Conservation (phyloP, 2,888 invertebrate species). For the Acrobasis consociella region DNA sequence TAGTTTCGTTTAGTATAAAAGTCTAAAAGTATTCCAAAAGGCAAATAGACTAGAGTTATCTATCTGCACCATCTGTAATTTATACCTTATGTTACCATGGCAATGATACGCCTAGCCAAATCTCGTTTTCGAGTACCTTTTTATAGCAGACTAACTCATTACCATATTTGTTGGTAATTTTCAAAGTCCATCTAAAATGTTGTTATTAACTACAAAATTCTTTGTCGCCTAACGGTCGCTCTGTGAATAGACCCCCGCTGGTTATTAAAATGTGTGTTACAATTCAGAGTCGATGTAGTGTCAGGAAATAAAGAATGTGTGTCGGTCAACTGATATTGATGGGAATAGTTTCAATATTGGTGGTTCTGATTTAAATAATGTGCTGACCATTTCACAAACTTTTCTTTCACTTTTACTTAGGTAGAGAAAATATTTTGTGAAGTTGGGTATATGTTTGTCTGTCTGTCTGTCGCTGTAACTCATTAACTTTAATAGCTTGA, state of each 20-base stretch:
- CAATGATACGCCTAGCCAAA: constrained; percentile 12
- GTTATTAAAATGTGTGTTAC: constrained; percentile 9
- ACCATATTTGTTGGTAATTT: constrained; percentile 15
- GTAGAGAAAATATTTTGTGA: no score
- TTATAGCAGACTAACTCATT: constrained; percentile 10
- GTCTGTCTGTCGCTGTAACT: no score
- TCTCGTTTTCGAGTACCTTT: constrained; percentile 19
- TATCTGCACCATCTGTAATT: not conserved
- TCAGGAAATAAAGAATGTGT: not conserved
- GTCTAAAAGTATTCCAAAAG: not conserved
- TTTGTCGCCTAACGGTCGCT: constrained; percentile 7
- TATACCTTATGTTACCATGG: constrained; percentile 1
- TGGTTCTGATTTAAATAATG: no score
- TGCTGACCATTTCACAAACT: no score
- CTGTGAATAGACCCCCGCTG: constrained; percentile 13
- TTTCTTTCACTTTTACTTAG: no score
- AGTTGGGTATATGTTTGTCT: no score
- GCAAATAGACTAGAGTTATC: not conserved
- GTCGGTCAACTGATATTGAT: not conserved
- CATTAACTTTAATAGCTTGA: no score
- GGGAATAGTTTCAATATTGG: not conserved
- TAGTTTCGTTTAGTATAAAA: no score
- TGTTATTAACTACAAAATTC: constrained; percentile 3
- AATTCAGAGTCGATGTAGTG: constrained; percentile 5
- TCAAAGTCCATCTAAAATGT: not conserved